Percentiles rank a stretch among this genome's conserved stretches.
These are phyloP conservation scores for Melinaea menophilus DNA, from an alignment of 2,888 invertebrate species.

Conservation along the genomic window DNA sequence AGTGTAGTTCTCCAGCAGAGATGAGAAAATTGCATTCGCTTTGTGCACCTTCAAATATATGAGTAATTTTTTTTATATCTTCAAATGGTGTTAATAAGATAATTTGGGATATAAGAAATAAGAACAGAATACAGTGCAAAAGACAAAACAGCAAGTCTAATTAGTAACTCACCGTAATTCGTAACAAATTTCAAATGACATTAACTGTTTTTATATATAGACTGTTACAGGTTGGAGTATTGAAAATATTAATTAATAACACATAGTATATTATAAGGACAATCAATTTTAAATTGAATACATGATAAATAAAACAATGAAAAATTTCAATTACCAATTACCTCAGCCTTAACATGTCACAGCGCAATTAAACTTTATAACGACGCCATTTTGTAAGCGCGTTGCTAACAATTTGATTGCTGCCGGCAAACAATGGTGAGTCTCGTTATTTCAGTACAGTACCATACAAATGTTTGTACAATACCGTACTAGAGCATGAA, in stretches of 20 bases:
- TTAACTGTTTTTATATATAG: no score
- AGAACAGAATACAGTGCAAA: no score
- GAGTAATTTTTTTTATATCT: no score
- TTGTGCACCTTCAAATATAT: neutral
- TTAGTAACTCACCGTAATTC: no score
- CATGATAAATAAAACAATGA: neutral
- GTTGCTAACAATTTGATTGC: constrained; percentile 19
- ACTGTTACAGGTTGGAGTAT: no score
- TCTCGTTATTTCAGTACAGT: constrained; percentile 22
- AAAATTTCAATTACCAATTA: constrained; percentile 4
- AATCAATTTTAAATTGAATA: neutral
- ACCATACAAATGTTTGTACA: neutral
- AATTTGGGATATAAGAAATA: no score
- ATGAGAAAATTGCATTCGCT: neutral
- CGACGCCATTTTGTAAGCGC: constrained; percentile 1
- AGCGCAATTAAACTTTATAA: constrained; percentile 4
- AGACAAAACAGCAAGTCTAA: no score
- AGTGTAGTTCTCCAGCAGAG: neutral
- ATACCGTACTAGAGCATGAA: neutral
- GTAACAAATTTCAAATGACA: no score
- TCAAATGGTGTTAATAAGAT: no score
- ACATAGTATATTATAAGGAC: no score
- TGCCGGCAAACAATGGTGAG: constrained; percentile 35
- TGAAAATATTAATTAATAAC: no score
- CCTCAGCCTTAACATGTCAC: constrained; percentile 2